Percentiles rank a stretch among this genome's conserved stretches.
Evolutionary conservation across 2,113 vertebrate species (phyloP).

Genomic region (Oncorhynchus tshawytscha): DNA sequence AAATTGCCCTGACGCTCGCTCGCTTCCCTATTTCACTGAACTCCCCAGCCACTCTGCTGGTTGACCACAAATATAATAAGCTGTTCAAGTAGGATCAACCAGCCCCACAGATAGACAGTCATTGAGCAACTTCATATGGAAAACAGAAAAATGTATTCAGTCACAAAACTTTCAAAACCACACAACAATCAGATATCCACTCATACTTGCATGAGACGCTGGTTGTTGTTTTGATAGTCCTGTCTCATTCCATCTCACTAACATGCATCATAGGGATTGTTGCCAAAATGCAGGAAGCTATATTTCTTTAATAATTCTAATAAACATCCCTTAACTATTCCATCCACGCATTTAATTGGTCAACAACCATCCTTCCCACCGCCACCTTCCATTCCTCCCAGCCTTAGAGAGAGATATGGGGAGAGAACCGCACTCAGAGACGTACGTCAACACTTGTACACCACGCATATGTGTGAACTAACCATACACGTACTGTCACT

Average conservation of each 20-base stretch:
- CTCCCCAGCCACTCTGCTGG: not conserved
- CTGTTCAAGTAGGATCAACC: constrained; percentile 28
- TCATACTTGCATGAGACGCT: not conserved
- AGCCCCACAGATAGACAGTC: not conserved
- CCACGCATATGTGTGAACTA: no score
- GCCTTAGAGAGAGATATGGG: no score
- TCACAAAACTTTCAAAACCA: not conserved
- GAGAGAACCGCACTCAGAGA: no score
- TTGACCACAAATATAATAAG: constrained; percentile 52
- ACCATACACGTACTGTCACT: no score
- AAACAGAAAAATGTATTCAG: not conserved
- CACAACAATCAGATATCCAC: not conserved
- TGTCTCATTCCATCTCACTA: not conserved
- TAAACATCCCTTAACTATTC: not conserved
- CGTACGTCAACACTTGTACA: no score
- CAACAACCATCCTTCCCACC: no score
- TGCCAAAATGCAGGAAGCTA: no score
- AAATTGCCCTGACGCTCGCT: not conserved
- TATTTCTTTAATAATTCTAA: not conserved
- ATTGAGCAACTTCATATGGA: not conserved
- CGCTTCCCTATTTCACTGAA: not conserved
- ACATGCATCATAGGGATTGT: not conserved
- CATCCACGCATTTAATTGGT: not conserved
- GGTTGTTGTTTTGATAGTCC: not conserved
- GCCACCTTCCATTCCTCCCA: no score